Base-by-base conservation (phyloP, 2,113 vertebrate species). In the Vulpes lagopus region DNA sequence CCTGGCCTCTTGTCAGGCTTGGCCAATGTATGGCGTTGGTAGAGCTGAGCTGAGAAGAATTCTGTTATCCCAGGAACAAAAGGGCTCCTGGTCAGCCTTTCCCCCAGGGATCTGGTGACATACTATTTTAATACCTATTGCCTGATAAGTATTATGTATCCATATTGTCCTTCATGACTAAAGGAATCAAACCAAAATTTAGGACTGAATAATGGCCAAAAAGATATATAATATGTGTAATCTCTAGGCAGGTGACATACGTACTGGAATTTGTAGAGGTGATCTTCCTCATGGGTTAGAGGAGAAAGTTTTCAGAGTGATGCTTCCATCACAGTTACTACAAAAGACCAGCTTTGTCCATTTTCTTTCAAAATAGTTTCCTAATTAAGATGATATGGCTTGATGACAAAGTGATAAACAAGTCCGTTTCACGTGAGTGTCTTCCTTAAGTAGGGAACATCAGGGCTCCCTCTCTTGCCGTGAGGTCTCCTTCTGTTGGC, bases 311-410 rank as follows among this genome's bases (percentile, higher is more conserved):
- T 57, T 20, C 15, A 12, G 2, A 83, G 35, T 22, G 51, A 27
- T 60, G 30, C 60, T 79, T 85, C n/a, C 20, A 78, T 57, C 38
- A 10, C 51, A 57, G 82, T 85, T 25, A 60, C 60, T 51, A n/a
- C 64, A 57, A 65, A 71, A 19, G 32, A 30, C 7, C n/a, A 60
- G 27, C 91, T 85, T 11, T 38, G 5, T 73, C 64, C 1, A 51
- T 88, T 84, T 84, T 38, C 9, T 35, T 51, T 71, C 43, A 53
- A 92, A 90, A 76, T 38, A 27, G 55, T 69, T 91, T 96, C 43
- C 62, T 43, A 49, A 51, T 82, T 73, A 60, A 94, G 51, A 57
- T 67, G 25, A 8, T 78, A 14, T 19, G 9, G 0, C 20, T 16
- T 25, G 51, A 32, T 19, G 9, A 55, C 49, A 55, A n/a, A 55